Conservation (phyloP, 2,113 vertebrate species). For the Hepsetus odoe region DNA sequence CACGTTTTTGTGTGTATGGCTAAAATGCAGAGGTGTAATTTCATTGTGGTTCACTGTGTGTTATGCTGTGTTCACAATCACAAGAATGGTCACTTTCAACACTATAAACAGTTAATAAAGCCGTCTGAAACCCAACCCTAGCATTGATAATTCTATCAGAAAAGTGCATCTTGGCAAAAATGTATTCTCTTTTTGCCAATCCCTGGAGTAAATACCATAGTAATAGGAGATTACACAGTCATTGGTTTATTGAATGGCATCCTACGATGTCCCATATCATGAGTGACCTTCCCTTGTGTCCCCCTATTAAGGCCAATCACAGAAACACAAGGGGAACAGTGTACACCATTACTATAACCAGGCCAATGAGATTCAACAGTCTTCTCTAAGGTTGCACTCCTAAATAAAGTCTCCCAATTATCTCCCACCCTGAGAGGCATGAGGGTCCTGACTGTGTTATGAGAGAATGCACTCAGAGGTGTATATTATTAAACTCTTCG, state of each 20-base stretch:
- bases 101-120: too few species aligned
- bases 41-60: too few species aligned
- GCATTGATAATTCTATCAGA: not conserved
- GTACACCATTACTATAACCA: not conserved
- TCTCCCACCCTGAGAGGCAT: conserved; percentile 2
- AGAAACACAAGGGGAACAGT: not conserved
- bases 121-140: too few species aligned
- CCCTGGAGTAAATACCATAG: not conserved
- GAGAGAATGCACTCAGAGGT: not conserved
- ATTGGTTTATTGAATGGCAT: not conserved
- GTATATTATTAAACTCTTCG: not conserved
- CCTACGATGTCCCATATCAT: not conserved
- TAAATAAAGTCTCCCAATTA: not conserved
- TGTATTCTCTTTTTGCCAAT: not conserved
- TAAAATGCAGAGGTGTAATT: too few species aligned
- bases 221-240: not conserved
- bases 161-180: not conserved
- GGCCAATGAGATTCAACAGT: not conserved
- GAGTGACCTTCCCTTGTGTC: not conserved
- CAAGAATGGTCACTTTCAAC: too few species aligned
- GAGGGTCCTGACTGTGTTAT: not conserved
- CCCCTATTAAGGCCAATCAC: conserved; percentile 7
- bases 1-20: too few species aligned
- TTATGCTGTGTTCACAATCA: too few species aligned
- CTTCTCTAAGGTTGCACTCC: not conserved